Percentiles rank a stretch among this genome's conserved stretches.
These are phyloP conservation scores for Pharmacophagus antenor DNA, from an alignment of 2,888 invertebrate species.

Conservation along the genomic window DNA sequence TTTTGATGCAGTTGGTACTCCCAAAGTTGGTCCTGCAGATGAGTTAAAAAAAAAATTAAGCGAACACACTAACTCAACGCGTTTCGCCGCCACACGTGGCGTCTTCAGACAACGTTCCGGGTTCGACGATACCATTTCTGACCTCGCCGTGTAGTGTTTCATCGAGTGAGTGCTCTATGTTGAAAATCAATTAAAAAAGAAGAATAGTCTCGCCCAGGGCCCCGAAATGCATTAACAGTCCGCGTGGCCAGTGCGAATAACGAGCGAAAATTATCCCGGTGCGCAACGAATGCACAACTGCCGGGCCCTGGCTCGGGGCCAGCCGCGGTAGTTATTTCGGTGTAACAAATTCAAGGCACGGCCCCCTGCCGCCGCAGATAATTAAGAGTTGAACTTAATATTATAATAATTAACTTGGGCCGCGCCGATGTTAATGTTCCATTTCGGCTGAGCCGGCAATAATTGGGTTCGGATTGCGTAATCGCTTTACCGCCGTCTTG, in stretches of 20 bases:
- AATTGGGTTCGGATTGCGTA: constrained; percentile 25
- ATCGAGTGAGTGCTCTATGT: too few species aligned
- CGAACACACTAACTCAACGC: too few species aligned
- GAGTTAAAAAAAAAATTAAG: too few species aligned
- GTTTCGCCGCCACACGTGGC: too few species aligned
- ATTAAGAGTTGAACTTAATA: constrained; percentile 31
- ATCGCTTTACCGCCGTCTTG: constrained; percentile 1
- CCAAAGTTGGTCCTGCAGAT: too few species aligned
- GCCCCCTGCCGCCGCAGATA: constrained; percentile 30
- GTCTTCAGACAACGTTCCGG: too few species aligned
- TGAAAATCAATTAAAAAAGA: too few species aligned
- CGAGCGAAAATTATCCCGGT: constrained; percentile 31
- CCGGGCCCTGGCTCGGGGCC: constrained; percentile 47
- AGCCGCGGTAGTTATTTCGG: constrained; percentile 45
- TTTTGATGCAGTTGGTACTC: too few species aligned
- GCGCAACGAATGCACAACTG: constrained; percentile 42
- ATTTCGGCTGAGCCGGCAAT: constrained; percentile 24
- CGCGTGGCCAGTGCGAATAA: constrained; percentile 31
- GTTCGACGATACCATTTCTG: too few species aligned
- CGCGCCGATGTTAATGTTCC: constrained; percentile 23
- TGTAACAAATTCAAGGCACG: constrained; percentile 36
- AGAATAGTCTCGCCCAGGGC: constrained; percentile 8
- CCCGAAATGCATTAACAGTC: constrained; percentile 22
- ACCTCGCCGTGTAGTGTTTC: too few species aligned
- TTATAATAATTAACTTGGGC: constrained; percentile 31